Evolutionary conservation across 2,888 invertebrate genomes (phyloP), one percentile per base, ranked within the genome.

Genomic region (Perdita meconis): DNA sequence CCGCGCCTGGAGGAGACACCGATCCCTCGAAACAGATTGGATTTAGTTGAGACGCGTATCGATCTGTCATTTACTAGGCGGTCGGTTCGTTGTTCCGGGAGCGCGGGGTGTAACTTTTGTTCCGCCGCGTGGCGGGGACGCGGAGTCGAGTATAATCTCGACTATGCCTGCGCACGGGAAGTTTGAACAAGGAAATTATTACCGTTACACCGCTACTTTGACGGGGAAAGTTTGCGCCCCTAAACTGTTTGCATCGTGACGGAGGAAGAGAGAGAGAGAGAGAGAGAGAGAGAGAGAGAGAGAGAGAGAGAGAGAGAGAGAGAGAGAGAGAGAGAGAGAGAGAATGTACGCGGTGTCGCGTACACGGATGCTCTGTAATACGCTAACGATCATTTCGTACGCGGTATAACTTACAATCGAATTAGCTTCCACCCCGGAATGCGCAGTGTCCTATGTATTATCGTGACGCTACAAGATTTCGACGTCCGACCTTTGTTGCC

Each of bases 11-110:
- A 71, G 81, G 73, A 78, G 67, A 61, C n/a, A n/a, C 64, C 55
- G 72, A 75, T 83, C 67, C 67, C n/a, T n/a, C 51, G 67, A 61
- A 75, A 69, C 57, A 61, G 85, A 85, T 85, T 77, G 47, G 51
- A 74, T 77, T 84, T 83, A 80, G 60, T 78, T 65, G 69, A 71
- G 74, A 65, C 55, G 80, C 61, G 26, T 61, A 73, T 73, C 77
- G 67, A 64, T 70, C 75, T 67, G 59, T 51, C 67, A 64, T 80
- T n/a, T 68, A 61, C 44, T 50, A 3, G 10, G 16, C 26, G 34
- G 22, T 13, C 40, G 36, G 42, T 16, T 4, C 38, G 12, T 44
- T 22, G 13, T 26, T 10, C 26, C 16, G 16, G n/a, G 5, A n/a
- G 13, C 13, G 19, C 13, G 71, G 50, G 26, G 47, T 42, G 36